These are phyloP conservation scores for Tetramorium simillimum DNA, from an alignment of 1,140 invertebrate species.

Conservation along the genomic window DNA sequence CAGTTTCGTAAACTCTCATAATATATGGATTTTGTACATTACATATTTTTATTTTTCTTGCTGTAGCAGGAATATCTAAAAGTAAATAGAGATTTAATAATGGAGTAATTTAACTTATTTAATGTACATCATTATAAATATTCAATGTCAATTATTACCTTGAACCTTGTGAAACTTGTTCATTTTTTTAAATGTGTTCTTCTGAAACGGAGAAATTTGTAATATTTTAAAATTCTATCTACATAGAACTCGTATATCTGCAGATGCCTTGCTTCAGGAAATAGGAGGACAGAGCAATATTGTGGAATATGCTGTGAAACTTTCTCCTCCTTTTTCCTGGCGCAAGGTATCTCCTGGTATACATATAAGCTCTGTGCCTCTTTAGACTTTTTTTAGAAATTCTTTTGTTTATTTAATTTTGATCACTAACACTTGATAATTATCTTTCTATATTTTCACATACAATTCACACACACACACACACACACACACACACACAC, in stretches of 20 bases:
- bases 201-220: neutral
- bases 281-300: no score
- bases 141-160: conserved; percentile 6
- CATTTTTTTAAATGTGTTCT: neutral
- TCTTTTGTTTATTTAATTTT: conserved; percentile 1
- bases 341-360: no score
- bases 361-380: no score
- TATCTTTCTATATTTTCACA: neutral
- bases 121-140: conserved; percentile 1
- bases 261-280: no score
- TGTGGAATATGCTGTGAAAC: no score
- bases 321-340: no score
- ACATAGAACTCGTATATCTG: no score
- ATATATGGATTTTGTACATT: neutral
- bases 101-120: neutral
- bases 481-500: no score
- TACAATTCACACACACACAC: no score
- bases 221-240: neutral
- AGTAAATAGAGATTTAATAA: neutral
- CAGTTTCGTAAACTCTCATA: conserved; percentile 10
- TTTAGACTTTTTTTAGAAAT: neutral
- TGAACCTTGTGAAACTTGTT: neutral
- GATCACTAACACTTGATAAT: neutral
- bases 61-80: conserved; percentile 36
- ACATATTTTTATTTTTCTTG: neutral